These are phyloP conservation scores for Pocillopora grandis DNA, from an alignment of 92 coral and sea anemone genomes.

Conservation along the genomic window DNA sequence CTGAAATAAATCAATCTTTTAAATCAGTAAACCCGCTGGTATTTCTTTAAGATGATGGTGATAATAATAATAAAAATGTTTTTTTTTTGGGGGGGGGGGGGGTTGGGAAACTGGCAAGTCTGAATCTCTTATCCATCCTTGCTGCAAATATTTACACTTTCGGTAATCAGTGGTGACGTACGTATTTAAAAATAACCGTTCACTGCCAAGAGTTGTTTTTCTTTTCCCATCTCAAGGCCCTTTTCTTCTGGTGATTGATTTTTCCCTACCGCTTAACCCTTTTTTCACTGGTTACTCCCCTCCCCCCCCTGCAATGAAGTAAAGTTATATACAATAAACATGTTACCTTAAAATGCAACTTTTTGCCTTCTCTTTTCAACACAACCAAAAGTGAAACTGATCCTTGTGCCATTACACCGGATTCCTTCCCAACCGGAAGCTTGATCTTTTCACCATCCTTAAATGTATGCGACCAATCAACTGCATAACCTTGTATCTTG, in stretches of 20 bases:
- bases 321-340: neutral
- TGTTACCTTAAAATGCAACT: conserved; percentile 34
- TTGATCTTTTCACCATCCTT: conserved; percentile 29
- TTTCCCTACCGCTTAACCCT: too few relatives aligned
- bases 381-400: conserved; percentile 27
- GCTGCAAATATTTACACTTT: too few relatives aligned
- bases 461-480: conserved; percentile 49
- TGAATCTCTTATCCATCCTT: too few relatives aligned
- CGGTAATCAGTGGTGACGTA: too few relatives aligned
- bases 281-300: too few relatives aligned
- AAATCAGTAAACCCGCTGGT: neutral
- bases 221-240: too few relatives aligned
- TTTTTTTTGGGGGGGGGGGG: neutral
- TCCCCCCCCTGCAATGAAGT: neutral
- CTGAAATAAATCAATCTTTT: neutral
- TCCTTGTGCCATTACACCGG: neutral
- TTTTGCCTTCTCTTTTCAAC: conserved; percentile 18
- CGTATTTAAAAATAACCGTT: too few relatives aligned
- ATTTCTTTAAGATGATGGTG: too few relatives aligned
- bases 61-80: neutral
- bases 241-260: too few relatives aligned
- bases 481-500: conserved; percentile 21
- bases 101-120: neutral
- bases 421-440: neutral
- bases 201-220: too few relatives aligned